A percentile compares a stretch with the other conserved stretches of the same genome.
phyloP scores from a whole-genome alignment of 30 jellyfish, hydroid and myxozoan species.

The Sanderia malayensis region DNA sequence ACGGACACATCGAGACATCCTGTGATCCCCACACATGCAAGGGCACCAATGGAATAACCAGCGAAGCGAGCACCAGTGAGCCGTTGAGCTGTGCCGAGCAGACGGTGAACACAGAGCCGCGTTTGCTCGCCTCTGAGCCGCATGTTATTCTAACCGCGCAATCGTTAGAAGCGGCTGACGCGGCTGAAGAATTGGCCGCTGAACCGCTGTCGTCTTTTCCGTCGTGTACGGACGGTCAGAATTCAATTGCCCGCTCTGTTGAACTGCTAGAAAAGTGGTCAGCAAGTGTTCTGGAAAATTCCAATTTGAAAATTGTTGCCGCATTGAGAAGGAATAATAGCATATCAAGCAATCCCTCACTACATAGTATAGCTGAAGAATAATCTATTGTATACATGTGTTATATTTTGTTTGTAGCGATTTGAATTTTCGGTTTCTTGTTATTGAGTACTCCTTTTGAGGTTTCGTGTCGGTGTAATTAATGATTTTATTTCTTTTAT shows the following conservation, averaged over 20 bases:
- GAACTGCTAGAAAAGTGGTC: constrained; percentile 20
- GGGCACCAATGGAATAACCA: too few relatives aligned
- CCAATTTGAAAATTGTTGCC: neutral
- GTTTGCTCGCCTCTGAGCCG: neutral
- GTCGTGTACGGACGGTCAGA: neutral
- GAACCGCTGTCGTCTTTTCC: neutral
- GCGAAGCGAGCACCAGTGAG: too few relatives aligned
- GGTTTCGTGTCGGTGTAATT: too few relatives aligned
- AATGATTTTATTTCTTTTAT: too few relatives aligned
- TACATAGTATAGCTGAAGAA: constrained; percentile 35
- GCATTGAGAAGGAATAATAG: constrained; percentile 1
- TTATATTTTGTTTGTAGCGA: too few relatives aligned
- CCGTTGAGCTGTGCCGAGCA: too few relatives aligned
- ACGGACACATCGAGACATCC: too few relatives aligned
- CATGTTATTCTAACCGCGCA: neutral
- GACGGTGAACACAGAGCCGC: neutral
- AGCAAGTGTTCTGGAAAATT: neutral
- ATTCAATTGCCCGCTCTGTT: constrained; percentile 9
- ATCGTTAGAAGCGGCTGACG: neutral
- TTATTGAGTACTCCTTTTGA: too few relatives aligned
- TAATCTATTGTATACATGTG: too few relatives aligned
- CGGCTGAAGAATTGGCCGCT: neutral
- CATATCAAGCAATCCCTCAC: constrained; percentile 29
- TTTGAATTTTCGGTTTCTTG: too few relatives aligned
- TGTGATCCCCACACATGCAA: too few relatives aligned